phyloP scores from a whole-genome alignment of 2,797 vertebrate species.

The Bucorvus abyssinicus region DNA sequence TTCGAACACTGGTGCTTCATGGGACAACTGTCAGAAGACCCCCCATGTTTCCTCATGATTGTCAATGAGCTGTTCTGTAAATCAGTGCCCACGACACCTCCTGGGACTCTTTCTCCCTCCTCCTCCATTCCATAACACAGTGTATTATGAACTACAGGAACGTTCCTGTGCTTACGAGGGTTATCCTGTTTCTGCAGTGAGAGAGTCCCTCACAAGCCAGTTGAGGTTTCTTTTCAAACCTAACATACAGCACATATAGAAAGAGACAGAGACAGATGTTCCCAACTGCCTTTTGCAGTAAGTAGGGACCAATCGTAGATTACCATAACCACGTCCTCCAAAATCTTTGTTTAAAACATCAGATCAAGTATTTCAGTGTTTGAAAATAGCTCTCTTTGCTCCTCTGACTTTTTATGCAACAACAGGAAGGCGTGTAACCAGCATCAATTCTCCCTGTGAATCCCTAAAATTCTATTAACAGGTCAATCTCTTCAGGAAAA shows the following conservation, averaged over 20 bases:
- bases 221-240: neutral
- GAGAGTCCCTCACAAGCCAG: neutral
- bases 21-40: neutral
- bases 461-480: neutral
- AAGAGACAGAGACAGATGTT: neutral
- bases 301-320: neutral
- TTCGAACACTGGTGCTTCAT: neutral
- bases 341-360: neutral
- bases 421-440: neutral
- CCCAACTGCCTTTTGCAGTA: neutral
- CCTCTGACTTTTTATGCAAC: neutral
- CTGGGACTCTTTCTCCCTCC: neutral
- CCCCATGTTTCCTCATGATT: neutral
- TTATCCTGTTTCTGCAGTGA: neutral
- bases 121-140: neutral
- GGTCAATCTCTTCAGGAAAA: neutral
- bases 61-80: neutral
- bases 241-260: neutral
- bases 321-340: neutral
- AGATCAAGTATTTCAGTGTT: neutral
- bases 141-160: accelerated
- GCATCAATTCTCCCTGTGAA: neutral
- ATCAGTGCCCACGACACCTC: neutral
- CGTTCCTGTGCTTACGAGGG: neutral
- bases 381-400: neutral